Base-by-base conservation (phyloP, 2,888 invertebrate genomes). In the Spilosoma lubricipeda region DNA sequence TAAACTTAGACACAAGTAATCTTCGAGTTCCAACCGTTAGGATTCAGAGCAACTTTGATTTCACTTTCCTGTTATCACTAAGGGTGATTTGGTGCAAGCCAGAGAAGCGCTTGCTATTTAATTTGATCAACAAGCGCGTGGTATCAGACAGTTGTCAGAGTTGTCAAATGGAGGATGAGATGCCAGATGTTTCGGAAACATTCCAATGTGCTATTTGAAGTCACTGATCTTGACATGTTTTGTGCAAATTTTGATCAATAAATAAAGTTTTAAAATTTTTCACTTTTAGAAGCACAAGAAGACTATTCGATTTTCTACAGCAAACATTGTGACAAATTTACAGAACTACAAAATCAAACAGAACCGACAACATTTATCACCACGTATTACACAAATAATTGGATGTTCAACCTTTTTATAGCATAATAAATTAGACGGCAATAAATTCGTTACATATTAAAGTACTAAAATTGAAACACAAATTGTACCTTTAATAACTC, bases 361-460 rank as follows among this genome's bases (percentile, higher is more conserved):
- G 23, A 15, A 52, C 67, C 36, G 36, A 45, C 13, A 42, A 72
- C 20, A 70, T 66, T 36, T 65, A 27, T 69, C 48, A 65, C 73
- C 48, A 9, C 36, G 52, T 23, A 64, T 69, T 70, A 23, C 52
- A 73, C 73, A 56, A 52, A 71, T 75, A 73, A 74, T 71, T 27
- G 33, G 8, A 66, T 48, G 70, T 63, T 77, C 70, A 73, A 76
- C 72, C 76, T 77, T 74, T 72, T 33, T 56, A 74, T 63, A 69
- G 56, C 45, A 63, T 63, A 73, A 78, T 84, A 84, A 84, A 82
- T 82, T 36, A 78, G 66, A 70, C 66, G 74, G 68, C 72, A 80
- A 77, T 70, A 76, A 67, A 75, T 23, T 27, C 69, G 69, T 70
- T 76, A 71, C 74, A 84, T 84, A 74, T 78, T 68, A 27, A 36